These are phyloP conservation scores for Hystrix brachyura DNA, from an alignment of 2,113 vertebrate species.

Conservation along the genomic window DNA sequence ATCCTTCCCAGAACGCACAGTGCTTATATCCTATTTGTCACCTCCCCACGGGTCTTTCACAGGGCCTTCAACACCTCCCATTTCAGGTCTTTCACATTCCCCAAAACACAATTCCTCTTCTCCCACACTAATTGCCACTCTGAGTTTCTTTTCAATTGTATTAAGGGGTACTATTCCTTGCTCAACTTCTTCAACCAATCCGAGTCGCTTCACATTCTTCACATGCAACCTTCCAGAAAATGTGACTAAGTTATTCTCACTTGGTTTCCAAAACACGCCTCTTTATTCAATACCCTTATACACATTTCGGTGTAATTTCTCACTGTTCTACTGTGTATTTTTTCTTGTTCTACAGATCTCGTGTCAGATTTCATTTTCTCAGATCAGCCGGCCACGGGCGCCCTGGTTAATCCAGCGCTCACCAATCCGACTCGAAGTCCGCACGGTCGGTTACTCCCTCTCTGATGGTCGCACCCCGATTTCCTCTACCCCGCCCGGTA, in stretches of 20 bases:
- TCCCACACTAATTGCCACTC: background rate
- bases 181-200: background rate
- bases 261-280: background rate
- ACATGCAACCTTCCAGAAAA: background rate
- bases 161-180: background rate
- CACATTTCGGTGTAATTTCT: background rate
- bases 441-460: background rate
- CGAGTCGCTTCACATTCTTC: background rate
- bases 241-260: background rate
- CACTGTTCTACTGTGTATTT: accelerated
- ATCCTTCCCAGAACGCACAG: background rate
- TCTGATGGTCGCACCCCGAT: accelerated
- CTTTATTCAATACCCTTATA: background rate
- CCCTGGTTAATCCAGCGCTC: background rate
- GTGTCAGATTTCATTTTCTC: background rate
- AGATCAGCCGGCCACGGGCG: background rate
- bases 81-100: background rate
- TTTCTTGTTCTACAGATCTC: background rate
- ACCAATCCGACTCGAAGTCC: background rate
- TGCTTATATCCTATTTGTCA: background rate
- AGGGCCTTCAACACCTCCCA: background rate
- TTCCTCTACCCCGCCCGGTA: background rate
- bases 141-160: background rate
- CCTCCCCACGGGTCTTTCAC: background rate
- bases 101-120: background rate